Conservation (phyloP, 2,888 invertebrate genomes). For the Lordiphosa andalusiaca region DNA sequence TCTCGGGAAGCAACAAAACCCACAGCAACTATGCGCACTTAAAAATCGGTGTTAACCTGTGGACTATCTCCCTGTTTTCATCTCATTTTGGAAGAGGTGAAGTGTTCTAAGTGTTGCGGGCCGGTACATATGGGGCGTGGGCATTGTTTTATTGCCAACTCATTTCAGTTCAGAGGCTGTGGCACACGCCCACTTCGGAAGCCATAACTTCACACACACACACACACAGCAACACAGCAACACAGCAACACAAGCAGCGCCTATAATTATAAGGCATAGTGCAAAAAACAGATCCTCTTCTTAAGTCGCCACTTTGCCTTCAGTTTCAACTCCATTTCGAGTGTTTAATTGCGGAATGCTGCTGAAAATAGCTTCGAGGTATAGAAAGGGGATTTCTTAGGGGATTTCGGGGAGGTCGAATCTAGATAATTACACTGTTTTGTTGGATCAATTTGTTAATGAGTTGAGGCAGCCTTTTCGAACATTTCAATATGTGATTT, state of each 20-base stretch:
- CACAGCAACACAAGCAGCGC: slow-evolving; percentile 39
- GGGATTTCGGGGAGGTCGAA: slow-evolving; percentile 8
- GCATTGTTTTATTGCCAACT: slow-evolving; percentile 40
- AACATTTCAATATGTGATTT: background rate
- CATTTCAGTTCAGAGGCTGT: slow-evolving; percentile 31
- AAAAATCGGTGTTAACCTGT: slow-evolving; percentile 20
- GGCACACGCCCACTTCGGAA: slow-evolving; percentile 44
- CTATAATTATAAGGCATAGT: slow-evolving; percentile 70
- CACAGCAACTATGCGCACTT: background rate
- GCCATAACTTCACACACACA: slow-evolving; percentile 35
- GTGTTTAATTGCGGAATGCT: slow-evolving; percentile 69
- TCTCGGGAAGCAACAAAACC: slow-evolving; percentile 48
- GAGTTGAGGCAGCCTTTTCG: slow-evolving; percentile 37
- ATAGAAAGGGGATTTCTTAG: slow-evolving; percentile 39
- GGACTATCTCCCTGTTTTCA: slow-evolving; percentile 31
- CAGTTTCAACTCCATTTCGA: slow-evolving; percentile 41
- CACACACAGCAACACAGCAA: no score
- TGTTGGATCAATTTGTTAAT: slow-evolving; percentile 76
- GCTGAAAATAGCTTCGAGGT: slow-evolving; percentile 73
- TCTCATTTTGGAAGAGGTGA: slow-evolving; percentile 30
- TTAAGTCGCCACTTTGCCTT: slow-evolving; percentile 17
- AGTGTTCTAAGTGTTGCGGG: slow-evolving; percentile 13
- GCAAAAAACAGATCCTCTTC: slow-evolving; percentile 50
- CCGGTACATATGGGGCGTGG: slow-evolving; percentile 34
- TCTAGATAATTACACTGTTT: slow-evolving; percentile 71